phyloP scores from a whole-genome alignment of 1,140 invertebrate genomes.

The Chrysomallon squamiferum region DNA sequence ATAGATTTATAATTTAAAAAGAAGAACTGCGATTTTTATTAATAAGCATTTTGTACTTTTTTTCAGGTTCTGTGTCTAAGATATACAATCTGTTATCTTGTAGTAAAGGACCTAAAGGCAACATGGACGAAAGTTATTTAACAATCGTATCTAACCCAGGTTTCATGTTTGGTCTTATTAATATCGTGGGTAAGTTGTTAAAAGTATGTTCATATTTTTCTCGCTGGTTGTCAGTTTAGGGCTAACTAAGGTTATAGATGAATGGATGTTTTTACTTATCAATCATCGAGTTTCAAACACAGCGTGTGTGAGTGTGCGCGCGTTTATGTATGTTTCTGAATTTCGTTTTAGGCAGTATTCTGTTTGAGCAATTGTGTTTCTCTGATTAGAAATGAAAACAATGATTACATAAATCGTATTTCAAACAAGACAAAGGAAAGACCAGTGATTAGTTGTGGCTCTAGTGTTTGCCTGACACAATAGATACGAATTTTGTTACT shows the following conservation, averaged over 20 bases:
- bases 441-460: too few relatives aligned
- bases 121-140: constrained; percentile 52
- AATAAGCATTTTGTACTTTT: too few relatives aligned
- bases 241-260: neutral
- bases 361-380: too few relatives aligned
- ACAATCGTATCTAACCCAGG: constrained; percentile 57
- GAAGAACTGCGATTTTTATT: too few relatives aligned
- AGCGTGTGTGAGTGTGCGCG: neutral
- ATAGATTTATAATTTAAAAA: too few relatives aligned
- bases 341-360: neutral
- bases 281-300: neutral
- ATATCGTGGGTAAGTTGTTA: constrained; percentile 44
- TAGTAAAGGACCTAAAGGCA: constrained; percentile 44
- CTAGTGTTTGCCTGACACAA: too few relatives aligned
- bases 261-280: neutral
- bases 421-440: too few relatives aligned
- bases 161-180: constrained; percentile 62
- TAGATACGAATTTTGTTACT: too few relatives aligned
- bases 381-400: too few relatives aligned
- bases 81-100: constrained; percentile 42
- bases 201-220: neutral
- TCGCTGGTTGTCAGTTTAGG: neutral
- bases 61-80: constrained; percentile 27
- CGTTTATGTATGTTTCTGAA: neutral
- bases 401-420: too few relatives aligned